Base-by-base conservation (phyloP, 1,140 invertebrate species). In the Lysiphlebus fabarum region DNA sequence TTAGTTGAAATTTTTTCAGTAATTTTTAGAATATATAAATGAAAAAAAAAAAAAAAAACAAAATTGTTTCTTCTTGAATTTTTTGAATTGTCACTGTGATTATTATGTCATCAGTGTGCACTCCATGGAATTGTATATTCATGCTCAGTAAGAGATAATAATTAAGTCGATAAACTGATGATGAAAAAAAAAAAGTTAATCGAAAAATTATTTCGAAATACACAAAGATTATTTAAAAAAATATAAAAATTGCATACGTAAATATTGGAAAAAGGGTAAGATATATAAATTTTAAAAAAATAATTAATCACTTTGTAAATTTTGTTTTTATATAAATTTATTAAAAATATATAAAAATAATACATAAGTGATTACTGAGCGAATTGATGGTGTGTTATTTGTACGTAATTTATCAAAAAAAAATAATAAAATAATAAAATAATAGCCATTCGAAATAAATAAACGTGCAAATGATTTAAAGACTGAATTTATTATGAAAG, bases 401-500 rank as follows among this genome's bases (percentile, higher is more conserved):
- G 55, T 57, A 57, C 55, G 55, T 57, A 57, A 47, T 17, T 48
- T 36, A 47, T 57, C 48, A 48, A 47, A 48, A 17, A 26, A 26
- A 26, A 0, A 26, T 2, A 26, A 26, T 4, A 26, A n/a, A n/a
- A n/a, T n/a, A n/a, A n/a, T 48, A 36, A 47, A 53, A 53, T n/a
- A 45, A 49, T n/a, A 17, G 49, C 55, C 12, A 60, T 73, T 75
- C 60, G 34, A 37, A 36, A 37, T 51, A 71, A 63, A 74, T 74
- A 65, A 67, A 76, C 73, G 64, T 74, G 73, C 60, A 61, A 77
- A 76, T 76, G 56, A 66, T 75, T 75, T 76, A 76, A 51, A 77
- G 75, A 77, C 75, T 77, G 75, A 77, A 73, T 74, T 76, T 70
- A 72, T 76, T 74, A 73, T 56, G 63, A 66, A 65, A 67, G 67